A percentile compares a stretch with the other conserved stretches of the same genome.
These are phyloP conservation scores for Shargacucullia verbasci DNA, from an alignment of 2,888 invertebrate species.

Conservation along the genomic window DNA sequence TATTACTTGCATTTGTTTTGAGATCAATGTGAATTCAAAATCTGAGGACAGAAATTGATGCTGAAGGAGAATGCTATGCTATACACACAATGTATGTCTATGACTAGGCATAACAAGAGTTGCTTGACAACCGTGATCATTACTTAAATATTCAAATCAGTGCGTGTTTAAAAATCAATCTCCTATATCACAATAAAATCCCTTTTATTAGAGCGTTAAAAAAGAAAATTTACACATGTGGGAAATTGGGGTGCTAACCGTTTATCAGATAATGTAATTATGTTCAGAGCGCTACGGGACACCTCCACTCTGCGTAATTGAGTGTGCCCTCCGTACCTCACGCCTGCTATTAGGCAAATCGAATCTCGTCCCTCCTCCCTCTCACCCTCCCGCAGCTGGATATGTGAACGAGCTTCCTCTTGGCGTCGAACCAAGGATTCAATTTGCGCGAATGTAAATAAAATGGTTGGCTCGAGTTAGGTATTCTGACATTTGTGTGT, in stretches of 20 bases:
- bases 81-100: no score
- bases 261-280: slow-evolving; percentile 89
- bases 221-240: slow-evolving; percentile 63
- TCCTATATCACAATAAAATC: slow-evolving; percentile 42
- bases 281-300: slow-evolving; percentile 81
- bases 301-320: slow-evolving; percentile 87
- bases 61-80: no score
- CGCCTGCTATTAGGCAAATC: slow-evolving; percentile 88
- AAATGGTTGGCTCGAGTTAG: slow-evolving; percentile 67
- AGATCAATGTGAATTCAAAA: no score
- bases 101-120: no score
- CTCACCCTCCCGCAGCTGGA: slow-evolving; percentile 54
- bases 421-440: slow-evolving; percentile 85
- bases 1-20: no score
- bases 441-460: slow-evolving; percentile 87
- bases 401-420: slow-evolving; percentile 76
- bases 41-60: no score
- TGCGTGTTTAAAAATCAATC: slow-evolving; percentile 43
- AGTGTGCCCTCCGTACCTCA: slow-evolving; percentile 76
- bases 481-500: slow-evolving; percentile 25
- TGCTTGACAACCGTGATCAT: neutral
- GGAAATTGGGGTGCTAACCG: slow-evolving; percentile 65
- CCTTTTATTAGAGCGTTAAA: slow-evolving; percentile 57
- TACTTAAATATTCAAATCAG: slow-evolving; percentile 40
- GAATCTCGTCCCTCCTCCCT: slow-evolving; percentile 78